Evolutionary conservation across 2,113 vertebrate genomes (phyloP).

Genomic region (Leptocoma aspasia): DNA sequence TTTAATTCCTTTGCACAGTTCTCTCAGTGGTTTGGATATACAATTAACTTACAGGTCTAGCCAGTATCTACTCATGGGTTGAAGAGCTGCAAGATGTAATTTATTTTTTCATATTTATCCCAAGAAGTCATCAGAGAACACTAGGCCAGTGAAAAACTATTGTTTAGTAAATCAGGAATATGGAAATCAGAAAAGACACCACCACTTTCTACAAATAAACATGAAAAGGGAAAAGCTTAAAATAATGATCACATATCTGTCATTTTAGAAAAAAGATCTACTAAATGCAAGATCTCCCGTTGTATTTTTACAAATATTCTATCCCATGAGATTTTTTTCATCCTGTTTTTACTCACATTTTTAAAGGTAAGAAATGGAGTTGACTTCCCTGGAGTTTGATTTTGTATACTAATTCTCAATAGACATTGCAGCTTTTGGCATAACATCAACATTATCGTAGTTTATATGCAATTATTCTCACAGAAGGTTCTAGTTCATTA

Average conservation of each 20-base stretch:
- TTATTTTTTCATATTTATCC: not conserved
- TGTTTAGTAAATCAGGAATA: not conserved
- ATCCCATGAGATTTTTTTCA: not conserved
- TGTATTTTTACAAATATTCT: not conserved
- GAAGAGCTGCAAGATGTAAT: not conserved
- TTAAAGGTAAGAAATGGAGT: not conserved
- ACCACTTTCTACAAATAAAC: not conserved
- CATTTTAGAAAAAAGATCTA: not conserved
- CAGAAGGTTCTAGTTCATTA: conserved; percentile 16
- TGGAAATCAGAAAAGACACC: not conserved
- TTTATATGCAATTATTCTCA: conserved; percentile 37
- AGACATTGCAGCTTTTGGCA: not conserved
- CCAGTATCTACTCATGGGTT: not conserved
- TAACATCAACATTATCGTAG: not conserved
- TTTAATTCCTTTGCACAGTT: not conserved
- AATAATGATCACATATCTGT: not conserved
- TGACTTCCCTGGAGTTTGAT: not conserved
- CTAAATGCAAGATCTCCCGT: not conserved
- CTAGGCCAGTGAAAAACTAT: not conserved
- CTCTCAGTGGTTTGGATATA: not conserved
- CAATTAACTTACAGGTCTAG: not conserved
- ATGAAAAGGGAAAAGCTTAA: not conserved
- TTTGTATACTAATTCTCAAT: not conserved
- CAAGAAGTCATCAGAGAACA: not conserved
- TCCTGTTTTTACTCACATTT: not conserved